These are phyloP conservation scores for Coranthus polyacanthus DNA, from an alignment of 2,797 vertebrate species.

Conservation along the genomic window DNA sequence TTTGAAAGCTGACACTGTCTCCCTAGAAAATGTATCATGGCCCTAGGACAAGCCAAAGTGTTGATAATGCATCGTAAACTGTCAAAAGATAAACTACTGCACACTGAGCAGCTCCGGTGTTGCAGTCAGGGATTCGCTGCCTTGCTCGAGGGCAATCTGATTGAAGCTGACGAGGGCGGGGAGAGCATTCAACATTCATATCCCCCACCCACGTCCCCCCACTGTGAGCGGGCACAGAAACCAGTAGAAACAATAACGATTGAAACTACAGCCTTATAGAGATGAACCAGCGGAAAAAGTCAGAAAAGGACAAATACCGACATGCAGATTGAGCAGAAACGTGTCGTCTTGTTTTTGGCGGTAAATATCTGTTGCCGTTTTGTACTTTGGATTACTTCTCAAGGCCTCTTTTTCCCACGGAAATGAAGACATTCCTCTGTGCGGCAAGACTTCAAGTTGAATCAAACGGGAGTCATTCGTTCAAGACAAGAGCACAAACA, in stretches of 20 bases:
- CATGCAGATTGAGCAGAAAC: too few relatives aligned
- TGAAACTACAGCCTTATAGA: background rate
- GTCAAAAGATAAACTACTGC: slow-evolving; percentile 56
- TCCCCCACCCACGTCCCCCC: background rate
- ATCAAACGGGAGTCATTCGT: slow-evolving; percentile 15
- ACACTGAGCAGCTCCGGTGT: slow-evolving; percentile 16
- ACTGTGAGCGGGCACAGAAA: background rate
- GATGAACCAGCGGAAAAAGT: background rate
- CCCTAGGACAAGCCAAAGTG: slow-evolving; percentile 44
- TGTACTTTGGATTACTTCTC: background rate
- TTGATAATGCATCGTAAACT: slow-evolving; percentile 62
- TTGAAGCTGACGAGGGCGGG: slow-evolving; percentile 31
- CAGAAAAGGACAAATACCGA: too few relatives aligned
- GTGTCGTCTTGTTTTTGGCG: too few relatives aligned
- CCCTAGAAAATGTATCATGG: slow-evolving; percentile 21
- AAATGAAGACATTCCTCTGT: background rate
- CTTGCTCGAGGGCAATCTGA: slow-evolving; percentile 56
- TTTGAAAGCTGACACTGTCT: slow-evolving; percentile 53
- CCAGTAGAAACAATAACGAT: background rate
- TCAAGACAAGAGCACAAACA: slow-evolving; percentile 15
- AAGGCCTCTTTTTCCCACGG: background rate
- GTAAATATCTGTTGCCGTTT: too few relatives aligned
- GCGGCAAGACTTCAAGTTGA: slow-evolving; percentile 1
- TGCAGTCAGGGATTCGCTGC: slow-evolving; percentile 38
- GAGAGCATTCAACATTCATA: slow-evolving; percentile 10